Conservation (phyloP, 1,140 invertebrate species). For the Brachionus rubens region DNA sequence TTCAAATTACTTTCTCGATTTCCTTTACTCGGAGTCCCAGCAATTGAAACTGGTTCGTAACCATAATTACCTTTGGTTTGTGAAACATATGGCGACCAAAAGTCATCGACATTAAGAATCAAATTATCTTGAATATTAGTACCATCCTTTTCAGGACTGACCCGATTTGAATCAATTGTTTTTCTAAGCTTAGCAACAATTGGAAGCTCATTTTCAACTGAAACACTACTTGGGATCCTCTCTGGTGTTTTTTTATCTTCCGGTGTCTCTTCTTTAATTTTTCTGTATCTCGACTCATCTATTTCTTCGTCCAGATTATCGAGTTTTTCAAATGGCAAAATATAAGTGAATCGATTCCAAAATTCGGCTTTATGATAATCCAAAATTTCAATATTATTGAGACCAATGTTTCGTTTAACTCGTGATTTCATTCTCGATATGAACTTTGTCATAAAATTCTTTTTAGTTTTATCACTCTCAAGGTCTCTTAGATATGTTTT, state of each 20-base stretch:
- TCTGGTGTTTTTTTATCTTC: background rate
- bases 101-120: background rate
- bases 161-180: background rate
- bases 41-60: background rate
- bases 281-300: background rate
- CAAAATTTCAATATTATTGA: background rate
- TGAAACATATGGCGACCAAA: background rate
- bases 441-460: background rate
- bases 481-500: background rate
- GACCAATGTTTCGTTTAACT: background rate
- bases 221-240: background rate
- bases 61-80: background rate
- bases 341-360: background rate
- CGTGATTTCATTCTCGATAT: too few species aligned
- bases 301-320: background rate
- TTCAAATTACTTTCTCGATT: background rate
- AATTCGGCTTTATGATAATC: background rate
- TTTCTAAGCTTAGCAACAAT: background rate
- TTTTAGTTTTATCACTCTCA: background rate
- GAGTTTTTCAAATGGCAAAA: background rate
- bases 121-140: background rate
- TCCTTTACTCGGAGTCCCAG: background rate
- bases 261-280: background rate
- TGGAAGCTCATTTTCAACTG: background rate
- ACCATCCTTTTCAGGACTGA: background rate